Evolutionary conservation across 1,140 invertebrate species (phyloP), one percentile per base, ranked within the genome.

Genomic region (Euschistus heros): DNA sequence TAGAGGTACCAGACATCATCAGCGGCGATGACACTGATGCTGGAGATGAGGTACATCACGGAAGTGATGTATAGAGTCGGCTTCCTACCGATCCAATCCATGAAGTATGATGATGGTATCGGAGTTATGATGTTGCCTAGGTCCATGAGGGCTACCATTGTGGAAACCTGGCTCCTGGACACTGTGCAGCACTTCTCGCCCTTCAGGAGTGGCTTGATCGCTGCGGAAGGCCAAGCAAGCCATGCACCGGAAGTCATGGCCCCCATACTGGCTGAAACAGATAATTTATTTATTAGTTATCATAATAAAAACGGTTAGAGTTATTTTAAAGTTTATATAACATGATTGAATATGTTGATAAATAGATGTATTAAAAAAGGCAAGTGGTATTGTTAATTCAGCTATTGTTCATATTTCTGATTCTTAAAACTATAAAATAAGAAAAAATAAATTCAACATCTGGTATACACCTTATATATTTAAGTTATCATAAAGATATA

Each of bases 61-160:
- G 84, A 81, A 68, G 85, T 81, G n/a, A 85, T 79, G 13, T 90
- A 87, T 0, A 87, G 72, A 5, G 83, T 47, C 85, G 86, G 27
- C n/a, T 70, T 88, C 26, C 92, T 76, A 2, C 93, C 93, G 30
- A 88, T 73, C 67, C 78, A 81, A 72, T 94, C 87, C 0, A 90
- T 84, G 10, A 87, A 72, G 50, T 79, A 80, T 20, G 82, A 67
- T 5, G 67, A 57, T 0, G 69, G 61, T 22, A 71, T 69, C 0
- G 70, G 71, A 30, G 69, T 71, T 14, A 72, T 30, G 5, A 71
- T 33, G 57, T 71, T 70, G n/a, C 71, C 71, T 20, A 72, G 44
- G 44, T 71, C 70, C 70, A 72, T 70, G 10, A 68, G 57, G 14
- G 71, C 54, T 15, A 71, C 70, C 14, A 72, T 64, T 62, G 69